Evolutionary conservation across 2,797 vertebrate species (phyloP).

Genomic region (Emydoidea blandingii): DNA sequence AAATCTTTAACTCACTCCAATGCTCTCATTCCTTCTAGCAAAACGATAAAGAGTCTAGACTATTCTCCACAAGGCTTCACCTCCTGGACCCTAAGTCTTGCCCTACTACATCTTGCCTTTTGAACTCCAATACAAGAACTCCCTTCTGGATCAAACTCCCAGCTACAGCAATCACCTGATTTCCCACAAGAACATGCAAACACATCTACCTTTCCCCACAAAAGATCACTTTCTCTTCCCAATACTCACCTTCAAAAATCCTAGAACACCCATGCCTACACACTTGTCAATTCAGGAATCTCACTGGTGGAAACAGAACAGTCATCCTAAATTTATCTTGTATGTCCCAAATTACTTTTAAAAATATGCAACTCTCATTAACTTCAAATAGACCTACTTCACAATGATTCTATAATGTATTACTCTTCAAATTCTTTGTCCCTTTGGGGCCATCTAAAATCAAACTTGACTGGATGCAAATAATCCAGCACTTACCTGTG

Average conservation of each 20-base stretch:
- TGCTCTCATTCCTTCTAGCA: neutral
- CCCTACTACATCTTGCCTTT: neutral
- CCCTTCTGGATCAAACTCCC: accelerated
- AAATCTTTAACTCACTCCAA: neutral
- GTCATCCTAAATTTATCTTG: neutral
- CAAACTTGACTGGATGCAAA: neutral
- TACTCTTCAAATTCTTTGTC: neutral
- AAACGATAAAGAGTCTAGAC: neutral
- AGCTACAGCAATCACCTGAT: neutral
- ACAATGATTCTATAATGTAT: neutral
- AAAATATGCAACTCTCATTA: neutral
- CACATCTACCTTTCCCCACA: neutral
- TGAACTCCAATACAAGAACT: neutral
- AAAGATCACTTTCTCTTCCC: neutral
- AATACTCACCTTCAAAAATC: neutral
- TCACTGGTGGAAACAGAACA: accelerated
- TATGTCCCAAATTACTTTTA: neutral
- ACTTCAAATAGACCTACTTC: neutral
- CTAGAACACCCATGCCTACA: accelerated
- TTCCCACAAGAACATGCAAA: neutral
- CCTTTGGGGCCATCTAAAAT: neutral
- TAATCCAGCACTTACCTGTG: conserved; percentile 87
- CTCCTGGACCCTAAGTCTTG: neutral
- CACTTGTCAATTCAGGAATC: neutral
- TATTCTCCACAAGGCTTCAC: neutral